phyloP scores from a whole-genome alignment of 2,888 invertebrate species.

The Synergus itoensis region DNA sequence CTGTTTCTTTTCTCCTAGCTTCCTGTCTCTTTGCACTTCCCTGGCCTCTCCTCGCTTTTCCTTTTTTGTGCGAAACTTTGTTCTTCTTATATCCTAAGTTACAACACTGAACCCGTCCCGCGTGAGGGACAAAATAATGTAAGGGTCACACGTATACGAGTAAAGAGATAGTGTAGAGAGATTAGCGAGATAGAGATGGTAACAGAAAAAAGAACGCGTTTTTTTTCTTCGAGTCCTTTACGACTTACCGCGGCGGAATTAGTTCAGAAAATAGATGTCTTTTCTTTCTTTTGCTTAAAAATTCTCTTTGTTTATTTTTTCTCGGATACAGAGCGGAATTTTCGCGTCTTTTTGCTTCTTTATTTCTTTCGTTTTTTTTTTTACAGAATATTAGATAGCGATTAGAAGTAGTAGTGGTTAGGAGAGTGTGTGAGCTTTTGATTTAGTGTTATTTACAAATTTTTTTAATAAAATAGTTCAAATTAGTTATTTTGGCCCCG shows the following conservation, averaged over 20 bases:
- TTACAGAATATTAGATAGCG: slow-evolving; percentile 46
- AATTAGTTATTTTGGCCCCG: slow-evolving; percentile 75
- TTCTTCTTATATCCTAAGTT: slow-evolving; percentile 74
- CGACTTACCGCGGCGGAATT: slow-evolving; percentile 27
- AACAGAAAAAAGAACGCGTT: slow-evolving; percentile 65
- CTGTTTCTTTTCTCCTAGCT: neutral
- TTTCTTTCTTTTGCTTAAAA: slow-evolving; percentile 40
- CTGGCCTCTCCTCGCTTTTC: slow-evolving; percentile 43
- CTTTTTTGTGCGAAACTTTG: slow-evolving; percentile 67
- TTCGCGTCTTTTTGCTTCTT: slow-evolving; percentile 41
- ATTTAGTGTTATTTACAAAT: slow-evolving; percentile 74
- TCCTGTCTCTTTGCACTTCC: slow-evolving; percentile 39
- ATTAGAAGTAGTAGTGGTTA: slow-evolving; percentile 44
- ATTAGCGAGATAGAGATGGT: slow-evolving; percentile 60
- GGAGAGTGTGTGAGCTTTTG: slow-evolving; percentile 50
- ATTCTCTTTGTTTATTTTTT: slow-evolving; percentile 38
- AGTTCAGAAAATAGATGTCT: slow-evolving; percentile 55
- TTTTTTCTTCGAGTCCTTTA: slow-evolving; percentile 41
- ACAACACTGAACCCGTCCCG: slow-evolving; percentile 76
- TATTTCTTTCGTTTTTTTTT: slow-evolving; percentile 48
- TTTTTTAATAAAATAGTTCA: slow-evolving; percentile 74
- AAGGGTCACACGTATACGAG: slow-evolving; percentile 70
- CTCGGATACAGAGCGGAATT: slow-evolving; percentile 21
- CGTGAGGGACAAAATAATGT: slow-evolving; percentile 75
- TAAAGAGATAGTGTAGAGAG: slow-evolving; percentile 46